Evolutionary conservation across 2,888 invertebrate genomes (phyloP), one percentile per base, ranked within the genome.

Genomic region (Lasioglossum marginatum): DNA sequence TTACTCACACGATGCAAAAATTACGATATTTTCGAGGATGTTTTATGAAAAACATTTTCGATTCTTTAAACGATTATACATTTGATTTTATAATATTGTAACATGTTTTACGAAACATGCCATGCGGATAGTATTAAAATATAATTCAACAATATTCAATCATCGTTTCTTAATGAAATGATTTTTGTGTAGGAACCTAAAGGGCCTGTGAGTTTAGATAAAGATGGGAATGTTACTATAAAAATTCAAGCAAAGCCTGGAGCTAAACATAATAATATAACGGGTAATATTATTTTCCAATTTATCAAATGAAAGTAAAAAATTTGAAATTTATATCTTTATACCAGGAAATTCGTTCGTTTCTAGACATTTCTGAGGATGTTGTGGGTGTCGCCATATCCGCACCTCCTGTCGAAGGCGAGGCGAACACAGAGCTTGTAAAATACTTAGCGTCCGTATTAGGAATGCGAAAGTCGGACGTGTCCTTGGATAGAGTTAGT

Each of bases 361-460:
- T 91, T 87, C 48, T 91, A 96, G 96, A 96, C 91, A 96, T 97
- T 77, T 95, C 96, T 3, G 94, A 95, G 2, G 97, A 97, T 92
- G 96, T 96, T 14, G 96, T 98, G 43, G 97, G 97, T n/a, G 96
- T 98, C 23, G 97, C 97, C 93, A 97, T 98, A 88, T 96, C 97
- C 83, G 98, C 98, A 1, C 97, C 97, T n/a, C 97, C 98, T 0
- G 96, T 97, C 6, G 98, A 98, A 92, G 97, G 98, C 4, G 97
- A 97, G 95, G 98, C 98, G 19, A 98, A 98, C 92, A 96, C 96
- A 60, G 98, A 97, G 93, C 95, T 98, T 14, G 95, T 98, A 0
- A 97, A 97, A 93, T 98, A 96, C 92, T 94, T 98, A 75, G 96
- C 97, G 0, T 96, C 96, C 88, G 95, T 97, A n/a, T 94, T 98